Evolutionary conservation across 2,113 vertebrate species (phyloP), one percentile per base, ranked within the genome.

Genomic region (Pedionomus torquatus): DNA sequence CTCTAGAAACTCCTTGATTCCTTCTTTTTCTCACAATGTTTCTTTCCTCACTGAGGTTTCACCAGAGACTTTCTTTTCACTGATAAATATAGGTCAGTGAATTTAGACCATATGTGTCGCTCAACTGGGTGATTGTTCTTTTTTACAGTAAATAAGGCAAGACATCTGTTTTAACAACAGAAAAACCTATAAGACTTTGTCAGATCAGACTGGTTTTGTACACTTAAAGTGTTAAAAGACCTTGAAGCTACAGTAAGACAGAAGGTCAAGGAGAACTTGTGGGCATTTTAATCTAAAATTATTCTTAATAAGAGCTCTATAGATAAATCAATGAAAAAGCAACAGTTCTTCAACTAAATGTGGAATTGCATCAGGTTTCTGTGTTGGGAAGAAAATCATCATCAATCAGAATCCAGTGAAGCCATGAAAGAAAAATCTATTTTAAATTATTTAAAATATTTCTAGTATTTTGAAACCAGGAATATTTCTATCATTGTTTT

Each of bases 61-160:
- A 63, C 41, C n/a, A 89, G 78, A 94, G 68, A 89, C 71, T 94
- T 93, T 89, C 65, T 69, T 96, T 92, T 91, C 69, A 76, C 58
- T 35, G 74, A 4, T 87, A 35, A 90, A 96, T 96, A 83, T 79
- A 95, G 89, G 92, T 95, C 89, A 92, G 63, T 92, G 51, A 94
- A 96, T 75, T 83, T 86, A 95, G 77, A 96, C 77, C 90, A 63
- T 89, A 91, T 94, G 92, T 65, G 79, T 87, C 89, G 26, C 55
- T 94, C 89, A 92, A 92, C 82, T 90, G 69, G 74, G 70, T 87
- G 63, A 94, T 61, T 92, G 69, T 93, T 95, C 90, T 69, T 96
- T 90, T 97, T 96, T 94, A 85, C 77, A 92, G 69, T 83, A 97
- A 95, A 97, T 80, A 97, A 97, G 61, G 87, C 75, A 96, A 51